Percentiles rank a stretch among this genome's conserved stretches.
Conservation (phyloP, 1,140 invertebrate species). For the Drosophila lini region DNA sequence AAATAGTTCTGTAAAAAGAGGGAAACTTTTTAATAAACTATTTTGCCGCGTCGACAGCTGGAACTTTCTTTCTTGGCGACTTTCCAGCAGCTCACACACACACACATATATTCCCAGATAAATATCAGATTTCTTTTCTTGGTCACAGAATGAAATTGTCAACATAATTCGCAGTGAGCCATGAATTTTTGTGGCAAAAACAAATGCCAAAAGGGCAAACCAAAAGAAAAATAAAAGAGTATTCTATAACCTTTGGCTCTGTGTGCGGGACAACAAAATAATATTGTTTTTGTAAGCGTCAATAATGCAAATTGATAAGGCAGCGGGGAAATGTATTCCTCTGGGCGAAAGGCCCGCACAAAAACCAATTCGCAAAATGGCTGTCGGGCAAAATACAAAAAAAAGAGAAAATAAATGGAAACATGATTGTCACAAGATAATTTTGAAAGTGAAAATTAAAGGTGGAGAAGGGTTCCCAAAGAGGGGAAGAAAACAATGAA, state of each 20-base stretch:
- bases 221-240: background rate
- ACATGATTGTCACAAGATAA: conserved; percentile 37
- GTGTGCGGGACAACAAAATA: conserved; percentile 32
- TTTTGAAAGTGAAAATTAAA: conserved; percentile 34
- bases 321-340: conserved; percentile 17
- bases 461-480: background rate
- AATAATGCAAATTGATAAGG: conserved; percentile 71
- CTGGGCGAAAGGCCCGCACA: background rate
- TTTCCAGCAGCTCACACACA: conserved; percentile 28
- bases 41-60: conserved; percentile 33
- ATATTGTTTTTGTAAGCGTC: conserved; percentile 42
- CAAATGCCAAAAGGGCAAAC: conserved; percentile 3
- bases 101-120: conserved; percentile 14
- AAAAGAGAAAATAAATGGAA: background rate
- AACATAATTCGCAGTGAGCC: conserved; percentile 48
- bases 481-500: background rate
- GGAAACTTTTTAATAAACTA: conserved; percentile 56
- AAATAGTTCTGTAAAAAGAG: background rate
- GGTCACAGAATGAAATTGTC: conserved; percentile 38
- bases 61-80: conserved; percentile 35
- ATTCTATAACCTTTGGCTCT: conserved; percentile 8
- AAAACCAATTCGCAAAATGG: conserved; percentile 63
- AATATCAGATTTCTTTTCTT: conserved; percentile 21
- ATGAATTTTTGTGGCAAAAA: conserved; percentile 22
- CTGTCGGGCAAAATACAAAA: conserved; percentile 28